These are phyloP conservation scores for Cyrtorhinus lividipennis DNA, from an alignment of 1,140 invertebrate genomes.

Conservation along the genomic window DNA sequence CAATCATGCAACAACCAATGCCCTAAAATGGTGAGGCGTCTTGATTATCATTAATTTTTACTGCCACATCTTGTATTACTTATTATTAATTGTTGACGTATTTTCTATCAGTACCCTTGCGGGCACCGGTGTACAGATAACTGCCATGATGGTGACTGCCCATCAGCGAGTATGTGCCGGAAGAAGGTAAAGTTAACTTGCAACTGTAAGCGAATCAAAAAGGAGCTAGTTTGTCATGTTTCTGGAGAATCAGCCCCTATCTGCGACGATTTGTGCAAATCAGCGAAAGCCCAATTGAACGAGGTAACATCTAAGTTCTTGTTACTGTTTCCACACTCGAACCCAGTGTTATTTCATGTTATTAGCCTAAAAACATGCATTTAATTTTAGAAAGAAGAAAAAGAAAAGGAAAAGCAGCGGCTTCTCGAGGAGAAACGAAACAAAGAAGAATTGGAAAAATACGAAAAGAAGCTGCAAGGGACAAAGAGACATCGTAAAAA, in stretches of 20 bases:
- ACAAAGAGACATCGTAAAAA: conserved; percentile 22
- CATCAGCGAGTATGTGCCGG: conserved; percentile 47
- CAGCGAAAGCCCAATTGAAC: conserved; percentile 31
- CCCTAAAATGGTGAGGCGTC: conserved; percentile 64
- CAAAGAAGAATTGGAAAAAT: conserved; percentile 26
- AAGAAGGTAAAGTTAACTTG: conserved; percentile 69
- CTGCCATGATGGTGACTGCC: conserved; percentile 65
- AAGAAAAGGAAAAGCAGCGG: conserved; percentile 13
- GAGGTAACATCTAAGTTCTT: no score
- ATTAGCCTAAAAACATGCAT: no score
- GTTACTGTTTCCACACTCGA: no score
- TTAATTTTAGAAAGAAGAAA: conserved; percentile 20
- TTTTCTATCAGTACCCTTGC: conserved; percentile 37
- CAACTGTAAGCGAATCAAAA: conserved; percentile 60
- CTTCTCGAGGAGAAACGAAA: conserved; percentile 23
- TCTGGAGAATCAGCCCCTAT: conserved; percentile 35
- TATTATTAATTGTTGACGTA: no score
- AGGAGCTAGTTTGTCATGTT: conserved; percentile 56
- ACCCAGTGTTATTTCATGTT: no score
- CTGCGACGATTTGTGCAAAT: conserved; percentile 47
- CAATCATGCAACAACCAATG: conserved; percentile 71
- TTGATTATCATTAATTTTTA: no score
- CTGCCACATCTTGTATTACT: no score
- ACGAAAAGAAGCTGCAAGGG: conserved; percentile 25
- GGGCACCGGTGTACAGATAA: conserved; percentile 55